Conservation (phyloP, 2,797 vertebrate genomes). For the Kryptolebias ocellatus region DNA sequence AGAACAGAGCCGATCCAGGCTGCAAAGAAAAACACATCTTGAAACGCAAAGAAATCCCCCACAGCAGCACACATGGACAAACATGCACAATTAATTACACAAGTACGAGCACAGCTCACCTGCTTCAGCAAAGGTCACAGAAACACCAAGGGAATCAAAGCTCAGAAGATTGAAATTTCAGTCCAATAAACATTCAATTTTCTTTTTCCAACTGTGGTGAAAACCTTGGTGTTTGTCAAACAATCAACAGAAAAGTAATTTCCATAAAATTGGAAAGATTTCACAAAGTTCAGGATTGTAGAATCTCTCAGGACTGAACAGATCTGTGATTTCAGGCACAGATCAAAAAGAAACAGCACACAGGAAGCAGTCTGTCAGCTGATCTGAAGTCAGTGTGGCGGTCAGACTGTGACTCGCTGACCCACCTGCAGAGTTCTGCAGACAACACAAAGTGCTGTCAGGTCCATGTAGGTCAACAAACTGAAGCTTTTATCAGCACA, state of each 20-base stretch:
- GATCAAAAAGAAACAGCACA: neutral
- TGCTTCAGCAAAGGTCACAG: neutral
- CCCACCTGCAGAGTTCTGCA: neutral
- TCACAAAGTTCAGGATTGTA: neutral
- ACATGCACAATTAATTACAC: slow-evolving; percentile 8
- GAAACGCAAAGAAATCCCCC: slow-evolving; percentile 10
- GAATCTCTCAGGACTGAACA: neutral
- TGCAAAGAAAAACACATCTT: slow-evolving; percentile 10
- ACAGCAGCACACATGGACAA: neutral
- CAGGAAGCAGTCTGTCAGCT: neutral
- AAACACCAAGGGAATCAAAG: slow-evolving; percentile 5
- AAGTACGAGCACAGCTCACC: neutral
- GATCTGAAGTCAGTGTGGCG: slow-evolving; percentile 3
- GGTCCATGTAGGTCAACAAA: neutral
- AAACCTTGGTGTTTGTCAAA: neutral
- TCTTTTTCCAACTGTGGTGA: neutral
- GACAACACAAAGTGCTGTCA: neutral
- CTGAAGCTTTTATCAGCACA: neutral
- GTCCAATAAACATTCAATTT: neutral
- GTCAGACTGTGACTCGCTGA: neutral
- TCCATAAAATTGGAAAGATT: too few relatives aligned
- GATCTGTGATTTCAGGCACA: neutral
- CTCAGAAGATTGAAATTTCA: neutral
- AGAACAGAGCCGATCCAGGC: slow-evolving; percentile 19
- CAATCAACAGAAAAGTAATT: neutral